Conservation (phyloP, 2,797 vertebrate species). For the Falco peregrinus region DNA sequence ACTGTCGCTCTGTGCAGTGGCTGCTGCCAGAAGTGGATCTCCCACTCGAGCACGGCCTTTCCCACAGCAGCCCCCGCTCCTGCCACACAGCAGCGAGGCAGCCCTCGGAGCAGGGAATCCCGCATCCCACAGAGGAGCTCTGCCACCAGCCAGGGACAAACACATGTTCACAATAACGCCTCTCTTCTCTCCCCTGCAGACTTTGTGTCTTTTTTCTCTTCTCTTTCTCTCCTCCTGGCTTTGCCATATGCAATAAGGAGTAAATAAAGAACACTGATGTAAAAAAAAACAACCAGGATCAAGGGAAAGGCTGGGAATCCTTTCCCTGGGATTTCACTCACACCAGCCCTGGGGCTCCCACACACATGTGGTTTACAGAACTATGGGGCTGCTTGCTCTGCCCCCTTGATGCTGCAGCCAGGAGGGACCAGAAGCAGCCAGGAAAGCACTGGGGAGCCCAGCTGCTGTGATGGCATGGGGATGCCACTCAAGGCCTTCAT, state of each 20-base stretch:
- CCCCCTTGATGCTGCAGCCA: not conserved
- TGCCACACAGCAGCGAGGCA: not conserved
- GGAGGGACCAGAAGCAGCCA: not conserved
- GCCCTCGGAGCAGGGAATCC: constrained; percentile 20
- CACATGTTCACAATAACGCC: constrained; percentile 50
- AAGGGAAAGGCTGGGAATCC: not conserved
- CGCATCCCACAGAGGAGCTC: constrained; percentile 34
- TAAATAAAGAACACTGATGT: constrained; percentile 49
- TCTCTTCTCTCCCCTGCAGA: constrained; percentile 56
- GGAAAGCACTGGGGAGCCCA: not conserved
- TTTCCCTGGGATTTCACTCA: not conserved
- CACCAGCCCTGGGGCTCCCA: not conserved
- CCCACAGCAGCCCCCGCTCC: not conserved
- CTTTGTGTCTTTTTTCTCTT: constrained; percentile 52
- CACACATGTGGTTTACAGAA: not conserved
- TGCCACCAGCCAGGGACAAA: constrained; percentile 49
- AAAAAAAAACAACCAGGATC: not conserved
- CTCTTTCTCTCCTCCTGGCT: constrained; percentile 45
- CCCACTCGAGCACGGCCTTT: not conserved
- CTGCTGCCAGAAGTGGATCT: not conserved
- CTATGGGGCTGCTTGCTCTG: not conserved
- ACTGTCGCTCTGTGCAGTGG: rapidly evolving
- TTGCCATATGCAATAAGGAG: constrained; percentile 55
- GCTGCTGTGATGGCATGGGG: not conserved
- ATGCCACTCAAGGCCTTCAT: not conserved